Percentiles rank a stretch among this genome's conserved stretches.
Evolutionary conservation across 30 jellyfish, hydroid and myxozoan species (phyloP).

Genomic region (Aurelia aurita): DNA sequence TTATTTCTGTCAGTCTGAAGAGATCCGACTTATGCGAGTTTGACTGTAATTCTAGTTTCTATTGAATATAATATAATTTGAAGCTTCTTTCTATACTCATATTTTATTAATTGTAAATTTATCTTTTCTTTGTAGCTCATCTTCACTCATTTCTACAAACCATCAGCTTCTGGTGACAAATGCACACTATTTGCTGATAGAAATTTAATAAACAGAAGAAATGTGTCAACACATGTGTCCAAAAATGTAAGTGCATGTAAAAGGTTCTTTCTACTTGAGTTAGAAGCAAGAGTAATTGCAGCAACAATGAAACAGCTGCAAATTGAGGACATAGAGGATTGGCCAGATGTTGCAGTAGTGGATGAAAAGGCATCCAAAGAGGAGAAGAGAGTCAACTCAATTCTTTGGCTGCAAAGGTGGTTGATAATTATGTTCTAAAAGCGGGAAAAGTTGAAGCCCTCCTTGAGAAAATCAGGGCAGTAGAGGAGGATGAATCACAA

Average conservation of each 20-base stretch:
- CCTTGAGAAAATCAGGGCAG: slow-evolving; percentile 26
- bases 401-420: slow-evolving; percentile 25
- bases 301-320: slow-evolving; percentile 31
- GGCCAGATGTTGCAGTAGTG: background rate
- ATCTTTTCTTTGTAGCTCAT: slow-evolving; percentile 25
- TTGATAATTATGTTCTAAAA: slow-evolving; percentile 18
- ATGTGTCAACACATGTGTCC: slow-evolving; percentile 19
- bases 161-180: slow-evolving; percentile 33
- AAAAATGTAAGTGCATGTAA: slow-evolving; percentile 11
- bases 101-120: background rate
- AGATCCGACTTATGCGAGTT: too few species aligned
- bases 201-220: too few species aligned
- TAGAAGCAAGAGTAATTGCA: slow-evolving; percentile 32
- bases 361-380: slow-evolving; percentile 24
- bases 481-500: slow-evolving; percentile 15
- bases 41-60: too few species aligned
- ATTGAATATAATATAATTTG: background rate
- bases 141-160: slow-evolving; percentile 8
- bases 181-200: slow-evolving; percentile 33
- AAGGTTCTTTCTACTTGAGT: slow-evolving; percentile 15
- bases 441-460: slow-evolving; percentile 19
- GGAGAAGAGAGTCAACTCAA: slow-evolving; percentile 11
- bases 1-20: too few species aligned
- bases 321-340: slow-evolving; percentile 8
- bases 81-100: background rate